phyloP scores from a whole-genome alignment of 2,113 vertebrate species.

The Nannospalax galili region DNA sequence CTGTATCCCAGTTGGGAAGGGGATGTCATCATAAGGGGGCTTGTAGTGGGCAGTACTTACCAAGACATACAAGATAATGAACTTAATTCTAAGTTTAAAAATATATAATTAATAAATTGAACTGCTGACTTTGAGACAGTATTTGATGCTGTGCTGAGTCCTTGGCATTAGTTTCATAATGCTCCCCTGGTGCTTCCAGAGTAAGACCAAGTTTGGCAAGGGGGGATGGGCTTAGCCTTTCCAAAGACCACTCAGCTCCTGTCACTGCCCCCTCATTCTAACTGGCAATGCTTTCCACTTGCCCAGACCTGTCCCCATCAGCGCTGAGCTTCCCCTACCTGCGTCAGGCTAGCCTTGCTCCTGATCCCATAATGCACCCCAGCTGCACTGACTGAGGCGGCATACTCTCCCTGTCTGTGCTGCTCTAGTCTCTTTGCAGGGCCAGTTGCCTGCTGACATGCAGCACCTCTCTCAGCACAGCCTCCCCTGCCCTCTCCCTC shows the following conservation, averaged over 20 bases:
- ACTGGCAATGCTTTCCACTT: no score
- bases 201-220: not conserved
- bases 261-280: not conserved
- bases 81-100: constrained; percentile 2
- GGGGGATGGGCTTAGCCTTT: not conserved
- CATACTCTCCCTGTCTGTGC: accelerated
- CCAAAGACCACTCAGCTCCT: not conserved
- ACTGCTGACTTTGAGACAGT: not conserved
- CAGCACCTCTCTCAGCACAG: not conserved
- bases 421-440: not conserved
- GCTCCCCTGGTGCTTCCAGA: not conserved
- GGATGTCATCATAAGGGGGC: not conserved
- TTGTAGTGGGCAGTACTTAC: not conserved
- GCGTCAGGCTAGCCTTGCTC: no score
- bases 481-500: not conserved
- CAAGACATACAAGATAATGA: not conserved
- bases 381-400: no score
- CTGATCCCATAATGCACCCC: no score
- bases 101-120: not conserved
- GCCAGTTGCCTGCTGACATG: not conserved
- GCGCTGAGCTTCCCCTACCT: no score
- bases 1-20: not conserved
- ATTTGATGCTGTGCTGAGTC: not conserved
- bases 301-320: not conserved
- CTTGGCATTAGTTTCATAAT: not conserved